phyloP scores from a whole-genome alignment of 2,888 invertebrate species.

The Andricus quercusramuli region DNA sequence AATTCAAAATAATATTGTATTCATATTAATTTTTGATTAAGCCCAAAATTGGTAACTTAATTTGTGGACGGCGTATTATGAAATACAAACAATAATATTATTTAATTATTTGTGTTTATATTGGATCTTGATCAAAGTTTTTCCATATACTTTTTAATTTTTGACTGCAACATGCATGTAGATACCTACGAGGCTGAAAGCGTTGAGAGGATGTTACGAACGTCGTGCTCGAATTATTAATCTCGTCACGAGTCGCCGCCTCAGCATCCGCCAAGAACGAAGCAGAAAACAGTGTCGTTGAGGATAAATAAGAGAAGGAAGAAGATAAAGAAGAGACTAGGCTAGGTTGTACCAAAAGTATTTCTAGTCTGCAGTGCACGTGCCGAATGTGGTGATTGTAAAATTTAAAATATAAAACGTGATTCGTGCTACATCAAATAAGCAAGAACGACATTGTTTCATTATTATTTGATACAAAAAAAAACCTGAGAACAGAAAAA shows the following conservation, averaged over 20 bases:
- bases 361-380: background rate
- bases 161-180: slow-evolving; percentile 1
- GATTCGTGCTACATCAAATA: background rate
- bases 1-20: too few relatives aligned
- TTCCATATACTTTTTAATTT: background rate
- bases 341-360: background rate
- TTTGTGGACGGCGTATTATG: too few relatives aligned
- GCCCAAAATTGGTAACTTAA: too few relatives aligned
- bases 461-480: background rate
- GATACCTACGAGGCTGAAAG: background rate
- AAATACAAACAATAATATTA: background rate
- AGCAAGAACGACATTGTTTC: background rate
- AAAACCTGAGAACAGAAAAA: too few relatives aligned
- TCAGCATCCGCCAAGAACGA: slow-evolving; percentile 35
- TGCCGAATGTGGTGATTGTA: background rate
- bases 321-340: slow-evolving; percentile 15
- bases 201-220: slow-evolving; percentile 17
- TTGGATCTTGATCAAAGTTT: background rate
- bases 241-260: slow-evolving; percentile 32
- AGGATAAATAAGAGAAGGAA: slow-evolving; percentile 26
- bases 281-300: slow-evolving; percentile 4
- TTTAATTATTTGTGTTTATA: background rate
- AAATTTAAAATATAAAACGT: background rate
- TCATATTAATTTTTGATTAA: too few relatives aligned
- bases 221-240: slow-evolving; percentile 25